Conservation (phyloP, 2,888 invertebrate genomes). For the Drosophila eohydei region DNA sequence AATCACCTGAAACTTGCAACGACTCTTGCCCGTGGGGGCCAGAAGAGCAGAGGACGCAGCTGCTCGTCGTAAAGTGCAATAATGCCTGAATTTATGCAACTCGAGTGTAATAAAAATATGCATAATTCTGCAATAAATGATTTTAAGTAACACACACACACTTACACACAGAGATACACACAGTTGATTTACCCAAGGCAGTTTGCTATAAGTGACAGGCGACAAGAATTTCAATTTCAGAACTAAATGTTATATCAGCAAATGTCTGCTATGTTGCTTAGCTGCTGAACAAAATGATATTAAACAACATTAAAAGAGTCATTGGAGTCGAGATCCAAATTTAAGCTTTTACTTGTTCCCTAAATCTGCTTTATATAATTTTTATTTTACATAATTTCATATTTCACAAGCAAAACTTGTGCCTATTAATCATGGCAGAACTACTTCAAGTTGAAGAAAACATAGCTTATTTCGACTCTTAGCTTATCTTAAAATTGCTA, state of each 20-base stretch:
- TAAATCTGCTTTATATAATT: no score
- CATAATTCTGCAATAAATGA: slow-evolving; percentile 80
- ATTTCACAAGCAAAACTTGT: no score
- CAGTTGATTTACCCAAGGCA: slow-evolving; percentile 38
- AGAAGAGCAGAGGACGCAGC: slow-evolving; percentile 53
- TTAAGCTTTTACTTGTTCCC: no score
- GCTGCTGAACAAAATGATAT: background rate
- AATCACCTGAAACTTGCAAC: slow-evolving; percentile 71
- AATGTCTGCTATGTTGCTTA: background rate
- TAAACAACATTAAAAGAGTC: background rate
- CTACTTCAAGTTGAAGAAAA: no score
- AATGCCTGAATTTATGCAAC: slow-evolving; percentile 80
- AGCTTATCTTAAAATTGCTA: no score
- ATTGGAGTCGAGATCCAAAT: no score
- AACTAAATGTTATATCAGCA: background rate
- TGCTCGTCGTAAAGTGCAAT: slow-evolving; percentile 80
- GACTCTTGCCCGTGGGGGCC: slow-evolving; percentile 39
- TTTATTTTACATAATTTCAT: no score
- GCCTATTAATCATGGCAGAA: no score
- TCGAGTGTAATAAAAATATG: slow-evolving; percentile 78
- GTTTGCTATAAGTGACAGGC: slow-evolving; percentile 57
- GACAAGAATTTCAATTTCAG: slow-evolving; percentile 52
- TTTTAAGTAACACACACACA: slow-evolving; percentile 70
- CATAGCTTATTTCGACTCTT: no score
- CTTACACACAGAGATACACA: slow-evolving; percentile 23